Conservation (phyloP, 2,888 invertebrate genomes). For the Nasonovia ribisnigri region DNA sequence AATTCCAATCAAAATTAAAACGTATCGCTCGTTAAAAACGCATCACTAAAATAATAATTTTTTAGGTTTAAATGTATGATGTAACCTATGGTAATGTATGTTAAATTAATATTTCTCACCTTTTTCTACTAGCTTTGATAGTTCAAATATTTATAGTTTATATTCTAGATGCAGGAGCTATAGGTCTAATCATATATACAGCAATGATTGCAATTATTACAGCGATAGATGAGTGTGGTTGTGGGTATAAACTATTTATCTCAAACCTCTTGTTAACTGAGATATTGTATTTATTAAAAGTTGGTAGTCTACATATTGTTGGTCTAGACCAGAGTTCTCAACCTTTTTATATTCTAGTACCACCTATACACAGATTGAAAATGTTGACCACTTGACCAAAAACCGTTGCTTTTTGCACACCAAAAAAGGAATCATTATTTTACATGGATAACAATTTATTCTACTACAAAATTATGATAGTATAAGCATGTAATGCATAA, state of each 20-base stretch:
- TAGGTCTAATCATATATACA: not conserved
- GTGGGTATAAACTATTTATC: not conserved
- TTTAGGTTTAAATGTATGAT: not conserved
- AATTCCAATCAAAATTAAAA: not conserved
- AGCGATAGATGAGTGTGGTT: not conserved
- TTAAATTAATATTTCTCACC: not conserved
- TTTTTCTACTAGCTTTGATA: not conserved
- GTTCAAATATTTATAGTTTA: not conserved
- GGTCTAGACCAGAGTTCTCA: too few species aligned
- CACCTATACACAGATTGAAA: too few species aligned
- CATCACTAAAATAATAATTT: not conserved
- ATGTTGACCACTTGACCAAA: too few species aligned
- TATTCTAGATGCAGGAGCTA: not conserved
- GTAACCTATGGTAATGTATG: not conserved
- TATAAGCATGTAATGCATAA: too few species aligned
- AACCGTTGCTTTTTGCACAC: too few species aligned
- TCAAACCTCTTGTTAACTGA: accelerated
- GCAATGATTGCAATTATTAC: not conserved
- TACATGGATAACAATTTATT: too few species aligned
- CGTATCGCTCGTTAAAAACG: not conserved
- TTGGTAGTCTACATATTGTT: not conserved
- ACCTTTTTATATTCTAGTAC: too few species aligned
- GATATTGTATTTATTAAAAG: not conserved
- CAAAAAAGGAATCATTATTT: too few species aligned
- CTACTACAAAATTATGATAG: too few species aligned